Evolutionary conservation across 1,140 invertebrate genomes (phyloP), one percentile per base, ranked within the genome.

Genomic region (Drosophila albomicans): DNA sequence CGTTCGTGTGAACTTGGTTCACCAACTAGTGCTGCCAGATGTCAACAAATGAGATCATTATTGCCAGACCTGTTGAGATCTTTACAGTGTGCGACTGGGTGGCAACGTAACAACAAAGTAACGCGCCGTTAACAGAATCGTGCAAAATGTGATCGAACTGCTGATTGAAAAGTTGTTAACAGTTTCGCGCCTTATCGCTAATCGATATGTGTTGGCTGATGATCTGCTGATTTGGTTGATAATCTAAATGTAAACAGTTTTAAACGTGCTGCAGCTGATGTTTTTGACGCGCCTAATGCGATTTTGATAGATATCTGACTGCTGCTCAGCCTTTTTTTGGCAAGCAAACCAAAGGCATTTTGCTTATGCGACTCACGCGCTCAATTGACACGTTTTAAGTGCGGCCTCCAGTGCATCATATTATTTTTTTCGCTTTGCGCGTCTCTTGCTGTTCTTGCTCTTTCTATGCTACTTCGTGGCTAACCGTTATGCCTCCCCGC

Each of bases 281-380:
- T 45, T 71, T 71, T 20, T 15, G 48, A 41, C 54, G 11, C 13
- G 13, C 46, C 52, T 87, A 88, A 87, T 87, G 77, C 45, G 41
- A 10, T 74, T 88, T 88, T 88, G 70, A 87, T 88, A 61, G 69
- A 80, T 87, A 87, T 82, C 84, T 79, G 65, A 80, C 70, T 69
- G 54, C 75, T 70, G 63, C 8, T 5, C 48, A 61, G 32, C 46
- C 25, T 45, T 20, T 57, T 57, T 61, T 66, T 76, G 73, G 67
- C 68, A 63, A 43, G 51, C 41, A 45, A 48, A 30, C 48, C 13
- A 41, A 54, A 45, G 62, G 61, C 68, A 65, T 78, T 61, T 88
- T 80, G 8, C 51, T 65, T 75, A 87, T 87, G 78, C 84, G 20
- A 43, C 75, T 88, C 84, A 88, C 80, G 84, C 61, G 52, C 52